A percentile compares a stretch with the other conserved stretches of the same genome.
phyloP scores from a whole-genome alignment of 2,797 vertebrate genomes.

The Helostoma temminkii region DNA sequence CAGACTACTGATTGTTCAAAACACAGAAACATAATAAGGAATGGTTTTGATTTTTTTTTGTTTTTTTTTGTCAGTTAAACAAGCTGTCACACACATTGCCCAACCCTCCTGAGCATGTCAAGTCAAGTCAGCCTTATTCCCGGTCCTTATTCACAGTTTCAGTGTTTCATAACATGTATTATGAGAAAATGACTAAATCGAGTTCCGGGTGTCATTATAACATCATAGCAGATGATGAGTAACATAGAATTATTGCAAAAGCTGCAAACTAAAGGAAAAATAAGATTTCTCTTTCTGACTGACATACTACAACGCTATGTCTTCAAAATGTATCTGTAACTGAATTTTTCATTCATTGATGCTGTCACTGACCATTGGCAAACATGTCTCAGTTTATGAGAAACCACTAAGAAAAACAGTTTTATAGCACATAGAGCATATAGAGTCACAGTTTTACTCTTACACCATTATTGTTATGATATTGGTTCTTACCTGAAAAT shows the following conservation, averaged over 20 bases:
- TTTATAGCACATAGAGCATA: no score
- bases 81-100: conserved; percentile 30
- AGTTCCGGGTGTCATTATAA: conserved; percentile 11
- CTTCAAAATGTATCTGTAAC: no score
- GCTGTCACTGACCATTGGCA: no score
- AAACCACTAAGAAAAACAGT: background rate
- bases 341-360: no score
- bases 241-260: background rate
- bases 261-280: no score
- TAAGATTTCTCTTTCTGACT: no score
- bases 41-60: background rate
- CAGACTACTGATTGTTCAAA: conserved; percentile 5
- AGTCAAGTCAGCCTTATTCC: conserved; percentile 57
- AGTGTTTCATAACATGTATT: conserved; percentile 58
- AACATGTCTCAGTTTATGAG: background rate
- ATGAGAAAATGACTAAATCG: conserved; percentile 33
- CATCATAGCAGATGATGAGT: conserved; percentile 33
- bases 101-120: conserved; percentile 61
- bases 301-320: no score
- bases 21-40: background rate
- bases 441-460: no score
- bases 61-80: conserved; percentile 8
- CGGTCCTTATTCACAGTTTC: conserved; percentile 56
- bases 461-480: background rate
- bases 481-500: background rate